These are phyloP conservation scores for Rhinoderma darwinii DNA, from an alignment of 2,113 vertebrate species.

Conservation along the genomic window DNA sequence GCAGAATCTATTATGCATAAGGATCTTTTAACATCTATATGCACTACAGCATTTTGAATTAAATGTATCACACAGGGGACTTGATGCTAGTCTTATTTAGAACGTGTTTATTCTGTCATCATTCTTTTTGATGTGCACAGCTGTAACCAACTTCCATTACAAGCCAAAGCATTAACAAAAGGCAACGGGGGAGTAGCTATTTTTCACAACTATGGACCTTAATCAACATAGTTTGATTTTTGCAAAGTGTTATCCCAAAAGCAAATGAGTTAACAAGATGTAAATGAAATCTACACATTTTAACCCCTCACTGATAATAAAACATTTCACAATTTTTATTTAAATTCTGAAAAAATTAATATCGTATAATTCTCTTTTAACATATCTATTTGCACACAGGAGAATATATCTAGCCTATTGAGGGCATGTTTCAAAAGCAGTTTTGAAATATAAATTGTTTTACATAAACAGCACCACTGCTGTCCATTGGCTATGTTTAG, in stretches of 20 bases:
- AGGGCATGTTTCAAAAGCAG: not conserved
- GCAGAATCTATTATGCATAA: slow-evolving; percentile 32
- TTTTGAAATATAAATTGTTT: not conserved
- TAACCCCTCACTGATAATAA: not conserved
- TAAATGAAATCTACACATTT: not conserved
- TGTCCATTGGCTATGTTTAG: too few relatives aligned
- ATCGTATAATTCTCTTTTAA: not conserved
- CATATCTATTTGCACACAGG: not conserved
- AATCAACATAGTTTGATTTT: slow-evolving; percentile 26
- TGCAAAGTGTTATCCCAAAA: slow-evolving; percentile 14
- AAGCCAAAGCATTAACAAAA: slow-evolving; percentile 21
- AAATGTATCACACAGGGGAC: slow-evolving; percentile 25
- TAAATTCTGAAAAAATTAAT: not conserved
- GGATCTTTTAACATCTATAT: slow-evolving; percentile 22
- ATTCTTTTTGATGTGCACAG: slow-evolving; percentile 14
- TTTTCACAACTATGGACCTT: slow-evolving; percentile 22
- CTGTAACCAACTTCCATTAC: slow-evolving; percentile 20
- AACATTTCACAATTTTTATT: not conserved
- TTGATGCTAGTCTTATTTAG: slow-evolving; percentile 17
- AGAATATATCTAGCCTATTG: not conserved
- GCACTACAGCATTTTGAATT: slow-evolving; percentile 21
- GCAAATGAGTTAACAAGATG: not conserved
- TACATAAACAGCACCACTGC: too few relatives aligned
- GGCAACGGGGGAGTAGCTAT: not conserved
- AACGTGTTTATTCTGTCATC: slow-evolving; percentile 27